Evolutionary conservation across 2,888 invertebrate species (phyloP).

Genomic region (Nymphalis urticae): DNA sequence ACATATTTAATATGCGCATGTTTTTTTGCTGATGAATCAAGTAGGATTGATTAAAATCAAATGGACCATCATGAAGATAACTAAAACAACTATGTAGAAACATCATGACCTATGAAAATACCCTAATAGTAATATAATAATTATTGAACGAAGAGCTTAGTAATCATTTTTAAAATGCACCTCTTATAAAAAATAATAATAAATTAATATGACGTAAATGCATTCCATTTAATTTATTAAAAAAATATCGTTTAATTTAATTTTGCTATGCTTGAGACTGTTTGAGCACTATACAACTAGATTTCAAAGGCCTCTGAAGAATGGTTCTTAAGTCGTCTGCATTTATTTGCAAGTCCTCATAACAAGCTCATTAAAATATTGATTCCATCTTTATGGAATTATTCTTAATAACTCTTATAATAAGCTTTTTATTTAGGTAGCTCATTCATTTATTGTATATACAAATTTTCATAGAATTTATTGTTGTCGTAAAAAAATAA

Average conservation of each 20-base stretch:
- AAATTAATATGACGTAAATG: conserved; percentile 11
- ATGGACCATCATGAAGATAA: too few species aligned
- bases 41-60: too few species aligned
- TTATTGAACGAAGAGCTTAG: background rate
- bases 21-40: too few species aligned
- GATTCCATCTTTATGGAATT: conserved; percentile 25
- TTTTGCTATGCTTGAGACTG: conserved; percentile 24
- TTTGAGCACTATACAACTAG: conserved; percentile 29
- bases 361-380: conserved; percentile 40
- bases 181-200: conserved; percentile 9
- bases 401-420: too few species aligned
- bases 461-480: background rate
- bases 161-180: background rate
- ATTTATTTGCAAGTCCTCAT: conserved; percentile 34
- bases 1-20: too few species aligned
- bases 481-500: conserved; percentile 33
- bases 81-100: too few species aligned
- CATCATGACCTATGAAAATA: too few species aligned
- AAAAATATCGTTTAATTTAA: conserved; percentile 29
- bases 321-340: conserved; percentile 33
- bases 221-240: conserved; percentile 19
- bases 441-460: background rate
- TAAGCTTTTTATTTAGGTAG: too few species aligned
- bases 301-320: conserved; percentile 35
- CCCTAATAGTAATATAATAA: background rate